These are phyloP conservation scores for Seriola aureovittata DNA, from an alignment of 2,113 vertebrate genomes.

Conservation along the genomic window DNA sequence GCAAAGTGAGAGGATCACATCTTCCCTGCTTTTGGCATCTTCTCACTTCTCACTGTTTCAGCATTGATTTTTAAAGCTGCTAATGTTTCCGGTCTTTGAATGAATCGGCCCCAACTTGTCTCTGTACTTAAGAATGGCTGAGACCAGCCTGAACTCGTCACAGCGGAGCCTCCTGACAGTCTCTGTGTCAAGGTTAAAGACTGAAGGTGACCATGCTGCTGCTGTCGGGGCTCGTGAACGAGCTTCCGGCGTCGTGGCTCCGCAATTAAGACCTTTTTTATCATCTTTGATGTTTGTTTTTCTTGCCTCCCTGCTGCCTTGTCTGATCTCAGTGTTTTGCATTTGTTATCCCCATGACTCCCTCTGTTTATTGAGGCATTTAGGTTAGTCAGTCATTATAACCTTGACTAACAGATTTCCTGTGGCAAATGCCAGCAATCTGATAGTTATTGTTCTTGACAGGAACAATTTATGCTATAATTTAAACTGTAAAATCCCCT, in stretches of 20 bases:
- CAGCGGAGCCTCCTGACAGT: constrained; percentile 29
- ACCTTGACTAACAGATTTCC: constrained; percentile 62
- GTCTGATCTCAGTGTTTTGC: constrained; percentile 35
- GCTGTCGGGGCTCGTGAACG: constrained; percentile 26
- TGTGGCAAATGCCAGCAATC: constrained; percentile 41
- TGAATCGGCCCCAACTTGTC: constrained; percentile 6
- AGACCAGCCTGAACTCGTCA: constrained; percentile 25
- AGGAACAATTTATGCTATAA: constrained; percentile 30
- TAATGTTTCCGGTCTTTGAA: constrained; percentile 35
- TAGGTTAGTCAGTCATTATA: constrained; percentile 48
- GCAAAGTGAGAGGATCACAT: background rate
- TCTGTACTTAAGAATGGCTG: constrained; percentile 29
- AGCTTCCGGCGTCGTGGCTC: constrained; percentile 23
- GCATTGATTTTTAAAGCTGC: constrained; percentile 42
- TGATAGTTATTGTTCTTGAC: constrained; percentile 40
- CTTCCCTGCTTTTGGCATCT: constrained; percentile 14
- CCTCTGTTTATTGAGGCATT: constrained; percentile 40
- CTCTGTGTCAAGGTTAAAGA: constrained; percentile 54
- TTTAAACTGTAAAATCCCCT: constrained; percentile 57
- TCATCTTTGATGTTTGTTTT: constrained; percentile 43
- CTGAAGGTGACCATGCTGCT: constrained; percentile 37
- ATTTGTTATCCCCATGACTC: constrained; percentile 34
- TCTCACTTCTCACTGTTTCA: constrained; percentile 19
- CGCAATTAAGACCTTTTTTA: constrained; percentile 32
- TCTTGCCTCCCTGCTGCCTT: constrained; percentile 37